Conservation (phyloP, 2,797 vertebrate genomes). For the Triplophysa yarkandensis region DNA sequence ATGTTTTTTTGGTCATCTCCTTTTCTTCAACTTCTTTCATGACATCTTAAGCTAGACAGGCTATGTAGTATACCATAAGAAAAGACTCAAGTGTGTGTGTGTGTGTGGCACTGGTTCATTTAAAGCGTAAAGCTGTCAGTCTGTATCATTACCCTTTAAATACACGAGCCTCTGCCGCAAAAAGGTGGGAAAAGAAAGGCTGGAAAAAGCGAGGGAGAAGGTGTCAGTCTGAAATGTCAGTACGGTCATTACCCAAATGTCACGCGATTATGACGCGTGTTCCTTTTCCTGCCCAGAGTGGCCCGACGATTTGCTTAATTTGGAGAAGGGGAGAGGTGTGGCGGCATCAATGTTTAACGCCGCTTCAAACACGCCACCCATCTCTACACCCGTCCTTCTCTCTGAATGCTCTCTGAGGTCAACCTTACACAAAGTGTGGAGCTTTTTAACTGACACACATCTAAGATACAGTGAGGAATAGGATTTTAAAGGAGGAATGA, state of each 20-base stretch:
- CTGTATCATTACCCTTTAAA: slow-evolving; percentile 66
- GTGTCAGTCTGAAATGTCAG: slow-evolving; percentile 69
- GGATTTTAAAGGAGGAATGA: not conserved
- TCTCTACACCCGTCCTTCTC: slow-evolving; percentile 3
- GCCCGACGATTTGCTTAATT: slow-evolving; percentile 62
- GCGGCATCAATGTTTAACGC: slow-evolving; percentile 54
- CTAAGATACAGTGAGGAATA: not conserved
- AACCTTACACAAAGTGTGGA: slow-evolving; percentile 9
- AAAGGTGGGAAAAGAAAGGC: slow-evolving; percentile 54
- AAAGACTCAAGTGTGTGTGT: slow-evolving; percentile 18
- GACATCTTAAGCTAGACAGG: slow-evolving; percentile 6
- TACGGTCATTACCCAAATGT: slow-evolving; percentile 71
- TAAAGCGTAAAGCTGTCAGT: slow-evolving; percentile 65
- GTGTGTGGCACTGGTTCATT: slow-evolving; percentile 33
- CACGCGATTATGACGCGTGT: slow-evolving; percentile 66
- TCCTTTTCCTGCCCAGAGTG: slow-evolving; percentile 61
- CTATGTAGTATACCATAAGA: slow-evolving; percentile 33
- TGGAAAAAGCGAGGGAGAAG: slow-evolving; percentile 56
- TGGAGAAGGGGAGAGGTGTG: slow-evolving; percentile 53
- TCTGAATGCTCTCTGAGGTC: slow-evolving; percentile 26
- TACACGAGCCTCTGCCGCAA: slow-evolving; percentile 51
- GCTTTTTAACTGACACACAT: slow-evolving; percentile 2
- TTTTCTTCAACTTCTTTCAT: slow-evolving; percentile 34
- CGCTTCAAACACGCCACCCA: slow-evolving; percentile 44
- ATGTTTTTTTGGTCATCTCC: slow-evolving; percentile 41